Evolutionary conservation across 2,113 vertebrate genomes (phyloP), one percentile per base, ranked within the genome.

Genomic region (Crotophaga sulcirostris): DNA sequence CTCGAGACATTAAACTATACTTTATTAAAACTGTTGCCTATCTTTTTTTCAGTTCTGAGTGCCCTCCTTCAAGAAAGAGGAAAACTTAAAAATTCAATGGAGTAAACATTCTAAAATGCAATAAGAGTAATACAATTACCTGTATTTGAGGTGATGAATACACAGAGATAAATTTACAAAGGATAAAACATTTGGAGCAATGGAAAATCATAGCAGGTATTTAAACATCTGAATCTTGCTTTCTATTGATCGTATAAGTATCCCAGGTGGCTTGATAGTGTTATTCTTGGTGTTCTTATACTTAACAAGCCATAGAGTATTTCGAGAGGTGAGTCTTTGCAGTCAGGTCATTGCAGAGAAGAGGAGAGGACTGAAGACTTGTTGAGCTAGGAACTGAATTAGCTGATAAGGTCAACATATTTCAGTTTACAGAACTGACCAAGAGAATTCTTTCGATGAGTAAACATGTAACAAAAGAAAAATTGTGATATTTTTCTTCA

Each of bases 401-500:
- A 89, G 5, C 16, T 64, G 6, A 28, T 47, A 60, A 59, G 9
- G 55, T 21, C 8, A 87, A 76, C 8, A 16, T 54, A 67, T 54
- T 87, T 80, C 42, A 67, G 14, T 58, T 87, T 29, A 47, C 25
- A 51, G 4, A 76, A 81, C 11, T 56, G 23, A 56, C 8, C 68
- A 23, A 33, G 24, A 89, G 78, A 75, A 68, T 51, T 26, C 8
- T 3, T 63, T 68, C 16, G 26, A 36, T 1, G 0, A 16, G 14
- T 16, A 86, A 58, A 45, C 8, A 21, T 3, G 4, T 31, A 69
- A 51, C 2, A 56, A 58, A 84, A 59, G 3, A 56, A 74, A 42
- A 2, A 49, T 5, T 29, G 15, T 18, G 4, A 1, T 0, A 2
- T 47, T 42, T 62, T 45, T 13, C 24, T 63, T 42, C 33, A 44